Conservation (phyloP, 2,113 vertebrate genomes). For the Suncus etruscus region DNA sequence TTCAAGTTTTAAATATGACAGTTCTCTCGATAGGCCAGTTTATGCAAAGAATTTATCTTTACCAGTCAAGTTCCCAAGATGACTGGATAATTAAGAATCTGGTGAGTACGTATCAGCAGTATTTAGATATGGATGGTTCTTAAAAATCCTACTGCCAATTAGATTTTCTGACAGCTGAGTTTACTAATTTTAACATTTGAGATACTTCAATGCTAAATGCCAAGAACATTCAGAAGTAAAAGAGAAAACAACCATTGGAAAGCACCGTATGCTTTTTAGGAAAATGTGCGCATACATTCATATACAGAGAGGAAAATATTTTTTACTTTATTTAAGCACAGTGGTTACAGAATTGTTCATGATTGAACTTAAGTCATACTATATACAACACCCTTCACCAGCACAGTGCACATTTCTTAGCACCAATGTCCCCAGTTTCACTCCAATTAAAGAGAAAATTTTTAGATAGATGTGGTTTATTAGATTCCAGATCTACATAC, state of each 20-base stretch:
- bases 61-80: background rate
- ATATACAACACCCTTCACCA: too few species aligned
- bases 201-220: constrained; percentile 45
- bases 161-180: constrained; percentile 26
- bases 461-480: too few species aligned
- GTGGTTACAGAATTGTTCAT: too few species aligned
- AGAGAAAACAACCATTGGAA: constrained; percentile 48
- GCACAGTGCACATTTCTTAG: too few species aligned
- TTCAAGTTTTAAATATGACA: constrained; percentile 29
- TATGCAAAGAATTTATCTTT: background rate
- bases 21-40: background rate
- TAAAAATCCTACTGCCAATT: background rate
- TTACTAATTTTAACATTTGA: constrained; percentile 58
- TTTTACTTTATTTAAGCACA: too few species aligned
- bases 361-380: too few species aligned
- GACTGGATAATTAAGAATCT: background rate
- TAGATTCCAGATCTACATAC: too few species aligned
- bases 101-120: background rate
- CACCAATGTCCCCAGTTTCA: too few species aligned
- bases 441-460: too few species aligned
- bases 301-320: too few species aligned
- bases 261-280: constrained; percentile 62
- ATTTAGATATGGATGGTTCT: background rate
- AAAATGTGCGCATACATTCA: background rate
- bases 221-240: constrained; percentile 54